Evolutionary conservation across 2,113 vertebrate species (phyloP).

Genomic region (Nycticebus coucang): DNA sequence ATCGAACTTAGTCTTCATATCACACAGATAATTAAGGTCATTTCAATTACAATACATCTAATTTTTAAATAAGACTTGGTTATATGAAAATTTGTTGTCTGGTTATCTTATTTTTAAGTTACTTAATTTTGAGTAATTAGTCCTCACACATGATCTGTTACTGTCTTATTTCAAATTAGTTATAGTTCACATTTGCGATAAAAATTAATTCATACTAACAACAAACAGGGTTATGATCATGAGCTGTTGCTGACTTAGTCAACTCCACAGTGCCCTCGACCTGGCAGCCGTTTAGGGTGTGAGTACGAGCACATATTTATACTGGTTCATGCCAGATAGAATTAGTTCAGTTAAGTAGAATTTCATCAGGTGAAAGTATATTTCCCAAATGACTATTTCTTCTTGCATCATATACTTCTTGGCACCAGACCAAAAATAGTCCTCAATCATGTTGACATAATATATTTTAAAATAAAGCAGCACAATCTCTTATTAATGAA

Average conservation of each 20-base stretch:
- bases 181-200: neutral
- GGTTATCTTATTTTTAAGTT: neutral
- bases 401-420: neutral
- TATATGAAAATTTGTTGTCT: neutral
- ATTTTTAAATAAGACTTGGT: slow-evolving; percentile 6
- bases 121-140: neutral
- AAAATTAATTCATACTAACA: neutral
- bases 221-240: neutral
- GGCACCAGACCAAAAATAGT: neutral
- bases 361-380: neutral
- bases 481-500: neutral
- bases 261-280: accelerated
- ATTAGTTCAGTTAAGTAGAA: neutral
- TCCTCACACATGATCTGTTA: neutral
- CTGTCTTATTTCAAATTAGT: slow-evolving; percentile 31
- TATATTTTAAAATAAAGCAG: slow-evolving; percentile 43
- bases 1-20: neutral
- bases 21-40: neutral
- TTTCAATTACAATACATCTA: neutral
- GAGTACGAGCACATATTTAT: neutral
- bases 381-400: neutral
- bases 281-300: neutral
- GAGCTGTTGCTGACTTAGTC: neutral
- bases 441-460: neutral
- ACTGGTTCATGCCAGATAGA: neutral